A percentile compares a stretch with the other conserved stretches of the same genome.
Evolutionary conservation across 30 jellyfish, hydroid and myxozoan species (phyloP).

Genomic region (Hydractinia echinata): DNA sequence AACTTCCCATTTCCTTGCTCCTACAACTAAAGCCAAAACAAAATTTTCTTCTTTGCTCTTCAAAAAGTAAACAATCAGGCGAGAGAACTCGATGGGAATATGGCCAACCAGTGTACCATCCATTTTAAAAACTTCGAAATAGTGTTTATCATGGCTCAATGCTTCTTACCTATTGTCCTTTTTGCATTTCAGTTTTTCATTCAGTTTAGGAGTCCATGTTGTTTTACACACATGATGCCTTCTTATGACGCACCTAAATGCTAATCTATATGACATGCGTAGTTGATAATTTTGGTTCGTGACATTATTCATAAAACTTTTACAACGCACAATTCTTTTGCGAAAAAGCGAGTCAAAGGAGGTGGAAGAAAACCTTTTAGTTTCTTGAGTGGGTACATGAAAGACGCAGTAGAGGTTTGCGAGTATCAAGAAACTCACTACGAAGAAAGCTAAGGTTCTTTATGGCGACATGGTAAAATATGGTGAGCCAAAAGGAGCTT

Average conservation of each 20-base stretch:
- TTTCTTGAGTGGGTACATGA: too few relatives aligned
- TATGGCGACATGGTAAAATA: too few relatives aligned
- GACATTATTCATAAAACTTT: too few relatives aligned
- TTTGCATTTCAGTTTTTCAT: conserved; percentile 12
- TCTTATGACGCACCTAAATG: conserved; percentile 9
- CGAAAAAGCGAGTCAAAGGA: too few relatives aligned
- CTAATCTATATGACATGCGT: background rate
- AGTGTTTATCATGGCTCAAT: conserved; percentile 12
- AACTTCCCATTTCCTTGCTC: conserved; percentile 23
- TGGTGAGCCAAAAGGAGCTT: too few relatives aligned
- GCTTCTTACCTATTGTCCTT: conserved; percentile 22
- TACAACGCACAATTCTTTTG: too few relatives aligned
- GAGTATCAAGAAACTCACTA: too few relatives aligned
- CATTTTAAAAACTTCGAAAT: conserved; percentile 5
- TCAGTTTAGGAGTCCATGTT: conserved; percentile 14
- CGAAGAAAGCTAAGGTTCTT: too few relatives aligned
- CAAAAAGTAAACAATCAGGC: background rate
- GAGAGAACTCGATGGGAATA: background rate
- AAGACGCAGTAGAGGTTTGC: too few relatives aligned
- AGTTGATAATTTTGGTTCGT: too few relatives aligned
- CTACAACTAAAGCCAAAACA: conserved; percentile 21
- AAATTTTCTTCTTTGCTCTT: conserved; percentile 14
- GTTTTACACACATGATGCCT: conserved; percentile 23
- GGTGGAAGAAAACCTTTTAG: too few relatives aligned
- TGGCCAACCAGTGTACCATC: background rate